A percentile compares a stretch with the other conserved stretches of the same genome.
Evolutionary conservation across 2,797 vertebrate genomes (phyloP).

Genomic region (Enteromius treurensis): DNA sequence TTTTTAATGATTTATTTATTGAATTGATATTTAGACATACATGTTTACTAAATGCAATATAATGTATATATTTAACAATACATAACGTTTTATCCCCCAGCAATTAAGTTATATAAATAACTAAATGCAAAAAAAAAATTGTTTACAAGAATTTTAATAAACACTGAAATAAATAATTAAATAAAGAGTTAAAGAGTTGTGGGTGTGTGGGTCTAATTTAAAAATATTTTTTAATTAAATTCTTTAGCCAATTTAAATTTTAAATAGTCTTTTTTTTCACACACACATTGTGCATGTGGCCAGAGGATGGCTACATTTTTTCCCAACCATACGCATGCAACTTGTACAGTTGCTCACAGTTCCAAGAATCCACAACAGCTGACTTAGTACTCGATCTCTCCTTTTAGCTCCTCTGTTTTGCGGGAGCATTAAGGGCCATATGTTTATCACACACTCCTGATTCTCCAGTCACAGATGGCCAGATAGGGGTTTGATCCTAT

Average conservation of each 20-base stretch:
- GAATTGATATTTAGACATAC: not conserved
- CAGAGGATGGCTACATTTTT: not conserved
- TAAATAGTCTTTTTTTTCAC: not conserved
- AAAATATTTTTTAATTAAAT: no score
- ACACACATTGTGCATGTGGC: not conserved
- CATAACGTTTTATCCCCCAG: no score
- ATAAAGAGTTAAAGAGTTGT: not conserved
- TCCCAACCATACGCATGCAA: not conserved
- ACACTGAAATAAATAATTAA: not conserved
- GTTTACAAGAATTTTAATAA: not conserved
- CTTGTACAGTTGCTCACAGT: not conserved
- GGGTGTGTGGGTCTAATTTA: not conserved
- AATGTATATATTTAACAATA: not conserved
- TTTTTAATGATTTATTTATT: not conserved
- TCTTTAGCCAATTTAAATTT: not conserved
- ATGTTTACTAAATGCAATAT: no score
- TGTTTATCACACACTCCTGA: constrained; percentile 43
- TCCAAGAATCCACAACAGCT: constrained; percentile 15
- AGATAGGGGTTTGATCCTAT: constrained; percentile 50
- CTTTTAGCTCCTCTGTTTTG: constrained; percentile 18
- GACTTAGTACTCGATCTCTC: not conserved
- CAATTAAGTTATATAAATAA: not conserved
- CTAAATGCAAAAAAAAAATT: not conserved
- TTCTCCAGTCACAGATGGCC: constrained; percentile 57
- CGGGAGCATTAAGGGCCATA: constrained; percentile 37